These are phyloP conservation scores for Xanthorhoe spadicearia DNA, from an alignment of 2,888 invertebrate genomes.

Conservation along the genomic window DNA sequence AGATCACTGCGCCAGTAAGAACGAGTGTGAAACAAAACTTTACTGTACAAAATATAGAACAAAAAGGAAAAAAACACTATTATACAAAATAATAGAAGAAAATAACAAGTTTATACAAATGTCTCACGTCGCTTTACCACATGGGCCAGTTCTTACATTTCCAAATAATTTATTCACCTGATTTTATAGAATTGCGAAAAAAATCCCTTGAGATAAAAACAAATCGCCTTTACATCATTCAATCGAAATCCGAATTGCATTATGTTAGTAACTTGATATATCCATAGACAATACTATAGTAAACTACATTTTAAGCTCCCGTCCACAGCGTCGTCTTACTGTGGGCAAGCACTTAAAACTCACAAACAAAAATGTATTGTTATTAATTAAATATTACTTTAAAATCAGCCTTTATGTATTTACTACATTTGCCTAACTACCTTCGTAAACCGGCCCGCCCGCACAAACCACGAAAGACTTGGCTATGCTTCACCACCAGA, in stretches of 20 bases:
- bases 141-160: constrained; percentile 47
- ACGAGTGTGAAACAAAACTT: constrained; percentile 70
- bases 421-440: constrained; percentile 64
- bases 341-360: constrained; percentile 27
- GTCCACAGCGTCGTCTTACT: constrained; percentile 3
- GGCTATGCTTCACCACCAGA: constrained; percentile 21
- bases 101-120: constrained; percentile 64
- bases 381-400: constrained; percentile 61
- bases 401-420: constrained; percentile 76
- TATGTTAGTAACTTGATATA: constrained; percentile 43
- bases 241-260: constrained; percentile 24
- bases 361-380: constrained; percentile 49
- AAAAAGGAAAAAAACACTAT: constrained; percentile 66
- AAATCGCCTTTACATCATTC: constrained; percentile 26
- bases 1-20: constrained; percentile 43
- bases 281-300: constrained; percentile 19
- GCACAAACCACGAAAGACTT: constrained; percentile 47
- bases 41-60: constrained; percentile 68
- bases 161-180: constrained; percentile 22
- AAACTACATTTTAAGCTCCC: constrained; percentile 11
- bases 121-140: constrained; percentile 52
- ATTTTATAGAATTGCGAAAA: constrained; percentile 27
- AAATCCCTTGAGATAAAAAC: constrained; percentile 10
- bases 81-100: constrained; percentile 68
- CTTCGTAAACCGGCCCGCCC: constrained; percentile 42